Conservation (phyloP, 2,797 vertebrate species). For the Heteromormyrus szaboi region DNA sequence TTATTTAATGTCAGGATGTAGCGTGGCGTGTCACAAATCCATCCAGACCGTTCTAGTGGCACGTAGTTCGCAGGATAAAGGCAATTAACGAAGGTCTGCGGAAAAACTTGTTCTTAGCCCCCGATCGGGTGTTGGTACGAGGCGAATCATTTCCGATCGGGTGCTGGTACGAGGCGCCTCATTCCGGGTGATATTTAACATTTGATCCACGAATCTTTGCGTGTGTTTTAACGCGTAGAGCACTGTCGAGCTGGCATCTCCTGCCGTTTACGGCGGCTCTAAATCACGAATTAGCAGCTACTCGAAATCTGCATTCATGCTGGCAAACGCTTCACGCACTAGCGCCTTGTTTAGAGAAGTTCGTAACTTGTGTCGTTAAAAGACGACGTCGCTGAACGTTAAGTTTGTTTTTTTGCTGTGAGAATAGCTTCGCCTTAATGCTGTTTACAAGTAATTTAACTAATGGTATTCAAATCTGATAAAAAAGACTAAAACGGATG, state of each 20-base stretch:
- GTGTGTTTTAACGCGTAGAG: not conserved
- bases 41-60: not conserved
- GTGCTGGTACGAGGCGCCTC: not conserved
- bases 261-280: not conserved
- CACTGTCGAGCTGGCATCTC: not conserved
- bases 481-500: not conserved
- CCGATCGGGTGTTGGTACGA: not conserved
- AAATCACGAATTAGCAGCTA: not conserved
- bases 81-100: not conserved
- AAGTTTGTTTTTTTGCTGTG: not conserved
- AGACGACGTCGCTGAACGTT: not conserved
- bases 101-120: not conserved
- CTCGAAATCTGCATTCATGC: not conserved
- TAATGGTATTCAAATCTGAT: not conserved
- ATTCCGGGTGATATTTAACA: not conserved
- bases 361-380: not conserved
- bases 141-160: not conserved
- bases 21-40: not conserved
- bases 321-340: not conserved
- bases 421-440: not conserved
- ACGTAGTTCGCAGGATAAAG: not conserved
- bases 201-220: not conserved
- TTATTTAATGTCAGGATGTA: not conserved
- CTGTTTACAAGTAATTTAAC: not conserved
- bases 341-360: not conserved